Evolutionary conservation across 64 coral and sea anemone genomes (phyloP), one percentile per base, ranked within the genome.

Genomic region (Anthopleura sola): DNA sequence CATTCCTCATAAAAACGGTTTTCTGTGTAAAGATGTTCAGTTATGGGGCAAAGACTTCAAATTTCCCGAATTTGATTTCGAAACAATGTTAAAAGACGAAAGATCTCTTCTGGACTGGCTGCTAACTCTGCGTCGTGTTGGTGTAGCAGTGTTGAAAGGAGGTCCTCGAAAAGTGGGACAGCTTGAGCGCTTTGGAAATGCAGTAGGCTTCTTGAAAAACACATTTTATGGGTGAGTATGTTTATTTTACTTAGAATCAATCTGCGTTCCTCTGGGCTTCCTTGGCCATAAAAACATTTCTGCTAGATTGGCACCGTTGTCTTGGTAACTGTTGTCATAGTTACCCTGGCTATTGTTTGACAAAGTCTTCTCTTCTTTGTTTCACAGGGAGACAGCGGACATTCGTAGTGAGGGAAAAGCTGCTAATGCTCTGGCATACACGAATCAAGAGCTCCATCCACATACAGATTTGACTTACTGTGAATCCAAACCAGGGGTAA

Each of bases 391-490:
- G 53, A 89, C 83, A 60, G 88, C 69, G 21, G 48, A 85, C 75
- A 44, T 95, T 10, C 84, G 81, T 23, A 95, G 88, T 18, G 62
- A 92, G 23, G 55, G 38, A 24, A 88, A 91, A 16, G 84, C 87
- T 16, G 89, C 84, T 56, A 95, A 88, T n/a, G n/a, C n/a, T 89
- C 88, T 95, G 86, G 94, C 94, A 33, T 95, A 95, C 53, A 92
- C 94, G 20, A 78, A 75, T 50, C 74, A 92, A 23, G 58, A 91
- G 32, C 82, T 97, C 28, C 94, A 90, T 68, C 87, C 88, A 34
- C 94, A 97, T 64, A 89, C 83, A 39, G 94, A 97, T 78, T 77
- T 97, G 46, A 87, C 94, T 28, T 92, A 97, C 85, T 92, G 90
- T 49, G 90, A 90, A 68, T 76, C 75, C 58, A 97, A 97, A 81